Conservation (phyloP, 2,113 vertebrate genomes). For the Australoheros scitulus region DNA sequence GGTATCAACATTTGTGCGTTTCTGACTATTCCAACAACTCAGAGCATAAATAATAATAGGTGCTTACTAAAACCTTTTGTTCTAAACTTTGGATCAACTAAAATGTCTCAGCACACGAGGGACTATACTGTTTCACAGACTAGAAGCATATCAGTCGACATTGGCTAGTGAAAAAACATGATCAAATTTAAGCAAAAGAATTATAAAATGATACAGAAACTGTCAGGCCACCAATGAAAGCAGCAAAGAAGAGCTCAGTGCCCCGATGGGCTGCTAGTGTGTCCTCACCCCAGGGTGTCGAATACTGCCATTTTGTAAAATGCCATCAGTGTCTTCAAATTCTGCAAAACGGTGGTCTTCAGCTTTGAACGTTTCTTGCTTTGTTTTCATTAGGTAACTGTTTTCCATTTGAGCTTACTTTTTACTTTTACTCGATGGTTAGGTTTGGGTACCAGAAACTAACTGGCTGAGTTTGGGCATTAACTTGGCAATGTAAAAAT, state of each 20-base stretch:
- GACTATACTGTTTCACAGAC: not conserved
- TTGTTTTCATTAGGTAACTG: not conserved
- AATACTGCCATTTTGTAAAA: not conserved
- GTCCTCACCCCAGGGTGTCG: not conserved
- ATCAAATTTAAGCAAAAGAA: not conserved
- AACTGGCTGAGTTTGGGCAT: not conserved
- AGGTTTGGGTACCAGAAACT: not conserved
- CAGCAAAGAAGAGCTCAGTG: not conserved
- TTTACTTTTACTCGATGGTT: not conserved
- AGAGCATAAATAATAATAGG: not conserved
- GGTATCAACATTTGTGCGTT: not conserved
- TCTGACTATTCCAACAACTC: not conserved
- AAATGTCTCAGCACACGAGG: not conserved
- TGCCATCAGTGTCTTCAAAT: not conserved
- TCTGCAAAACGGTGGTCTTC: not conserved
- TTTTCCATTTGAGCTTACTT: not conserved
- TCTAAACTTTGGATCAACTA: not conserved
- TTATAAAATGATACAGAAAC: too few species aligned
- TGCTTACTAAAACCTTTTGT: not conserved
- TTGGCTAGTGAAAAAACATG: fast-evolving
- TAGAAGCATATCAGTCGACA: not conserved
- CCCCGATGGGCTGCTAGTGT: fast-evolving
- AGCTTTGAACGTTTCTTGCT: fast-evolving
- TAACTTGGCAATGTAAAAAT: not conserved
- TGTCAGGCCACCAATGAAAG: too few species aligned